Evolutionary conservation across 2,888 invertebrate genomes (phyloP).

Genomic region (Monopis laevigella): DNA sequence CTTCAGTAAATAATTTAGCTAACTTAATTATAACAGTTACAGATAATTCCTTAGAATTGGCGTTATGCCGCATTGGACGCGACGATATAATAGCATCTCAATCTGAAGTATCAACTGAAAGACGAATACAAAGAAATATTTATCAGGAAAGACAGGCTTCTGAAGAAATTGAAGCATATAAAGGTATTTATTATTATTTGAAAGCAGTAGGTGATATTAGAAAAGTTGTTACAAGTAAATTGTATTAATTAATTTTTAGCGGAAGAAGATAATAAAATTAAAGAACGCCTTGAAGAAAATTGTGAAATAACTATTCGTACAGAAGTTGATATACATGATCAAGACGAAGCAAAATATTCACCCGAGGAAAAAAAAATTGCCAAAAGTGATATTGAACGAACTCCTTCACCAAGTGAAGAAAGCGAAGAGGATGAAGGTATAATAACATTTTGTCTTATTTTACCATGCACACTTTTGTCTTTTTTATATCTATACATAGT

Average conservation of each 20-base stretch:
- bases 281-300: constrained; percentile 48
- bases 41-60: constrained; percentile 81
- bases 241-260: no score
- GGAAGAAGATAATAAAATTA: constrained; percentile 59
- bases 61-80: constrained; percentile 84
- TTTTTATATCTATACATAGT: no score
- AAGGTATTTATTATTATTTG: constrained; percentile 33
- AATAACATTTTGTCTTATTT: neutral
- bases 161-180: constrained; percentile 62
- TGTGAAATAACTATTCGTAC: constrained; percentile 41
- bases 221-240: neutral
- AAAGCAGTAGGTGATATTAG: no score
- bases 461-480: no score
- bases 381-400: constrained; percentile 68
- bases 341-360: constrained; percentile 79
- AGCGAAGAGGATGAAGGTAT: constrained; percentile 63
- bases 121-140: constrained; percentile 60
- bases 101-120: constrained; percentile 69
- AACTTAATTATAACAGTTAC: constrained; percentile 20
- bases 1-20: no score
- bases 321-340: constrained; percentile 46
- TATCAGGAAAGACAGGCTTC: constrained; percentile 63
- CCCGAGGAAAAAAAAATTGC: constrained; percentile 82
- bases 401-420: constrained; percentile 56
- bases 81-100: constrained; percentile 92